Evolutionary conservation across 92 coral and sea anemone species (phyloP).

Genomic region (Phenganax subtilis): DNA sequence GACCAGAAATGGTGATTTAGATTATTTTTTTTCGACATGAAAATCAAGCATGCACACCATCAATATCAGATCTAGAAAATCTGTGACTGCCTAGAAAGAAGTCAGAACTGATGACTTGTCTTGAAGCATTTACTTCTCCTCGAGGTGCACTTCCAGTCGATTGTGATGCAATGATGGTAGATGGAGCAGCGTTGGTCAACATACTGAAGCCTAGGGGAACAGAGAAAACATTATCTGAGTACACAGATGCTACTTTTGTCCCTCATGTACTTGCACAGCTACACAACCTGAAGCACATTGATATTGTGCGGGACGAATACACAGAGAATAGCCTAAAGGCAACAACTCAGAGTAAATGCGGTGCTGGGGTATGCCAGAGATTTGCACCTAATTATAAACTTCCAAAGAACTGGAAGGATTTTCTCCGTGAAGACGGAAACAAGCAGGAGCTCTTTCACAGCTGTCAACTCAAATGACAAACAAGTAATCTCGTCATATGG

Average conservation of each 20-base stretch:
- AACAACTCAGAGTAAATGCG: conserved; percentile 48
- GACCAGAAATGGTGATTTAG: conserved; percentile 46
- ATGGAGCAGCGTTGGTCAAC: neutral
- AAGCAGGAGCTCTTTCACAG: conserved; percentile 51
- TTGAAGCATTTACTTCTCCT: neutral
- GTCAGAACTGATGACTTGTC: conserved; percentile 5
- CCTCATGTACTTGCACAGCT: conserved; percentile 32
- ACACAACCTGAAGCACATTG: conserved; percentile 25
- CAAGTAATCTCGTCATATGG: conserved; percentile 50
- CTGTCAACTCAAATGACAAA: conserved; percentile 23
- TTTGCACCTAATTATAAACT: conserved; percentile 40
- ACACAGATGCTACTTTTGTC: conserved; percentile 16
- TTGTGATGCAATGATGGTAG: neutral
- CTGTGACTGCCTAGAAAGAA: neutral
- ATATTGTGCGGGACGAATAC: conserved; percentile 39
- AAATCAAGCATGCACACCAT: conserved; percentile 46
- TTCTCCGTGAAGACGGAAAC: conserved; percentile 48
- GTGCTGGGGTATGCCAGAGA: conserved; percentile 47
- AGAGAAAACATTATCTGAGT: conserved; percentile 3
- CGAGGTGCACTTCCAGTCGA: neutral
- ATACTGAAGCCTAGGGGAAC: neutral
- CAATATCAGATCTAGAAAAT: conserved; percentile 4
- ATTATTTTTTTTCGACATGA: conserved; percentile 51
- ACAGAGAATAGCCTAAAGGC: conserved; percentile 39
- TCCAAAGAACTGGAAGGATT: conserved; percentile 56